Percentiles rank a stretch among this genome's conserved stretches.
phyloP scores from a whole-genome alignment of 2,113 vertebrate genomes.

The Stegastes partitus region DNA sequence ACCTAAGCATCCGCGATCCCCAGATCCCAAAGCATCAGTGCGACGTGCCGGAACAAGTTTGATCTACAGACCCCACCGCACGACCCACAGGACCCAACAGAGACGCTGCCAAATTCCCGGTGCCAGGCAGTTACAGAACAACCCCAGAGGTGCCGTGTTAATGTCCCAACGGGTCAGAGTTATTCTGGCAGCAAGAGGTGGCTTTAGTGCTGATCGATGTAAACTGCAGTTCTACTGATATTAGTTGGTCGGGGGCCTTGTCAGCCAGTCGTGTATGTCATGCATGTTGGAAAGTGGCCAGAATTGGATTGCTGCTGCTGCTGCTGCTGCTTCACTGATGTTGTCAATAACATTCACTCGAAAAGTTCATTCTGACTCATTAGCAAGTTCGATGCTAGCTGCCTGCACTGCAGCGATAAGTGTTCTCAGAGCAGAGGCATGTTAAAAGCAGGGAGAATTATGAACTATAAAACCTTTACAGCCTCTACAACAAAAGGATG shows the following conservation, averaged over 20 bases:
- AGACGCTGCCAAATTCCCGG: no score
- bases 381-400: slow-evolving; percentile 2
- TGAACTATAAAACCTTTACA: background rate
- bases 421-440: background rate
- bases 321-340: background rate
- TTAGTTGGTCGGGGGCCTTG: background rate
- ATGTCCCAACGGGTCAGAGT: no score
- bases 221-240: no score
- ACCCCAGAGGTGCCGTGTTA: no score
- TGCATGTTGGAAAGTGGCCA: slow-evolving; percentile 11
- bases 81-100: no score
- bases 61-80: no score
- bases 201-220: no score
- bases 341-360: slow-evolving; percentile 10
- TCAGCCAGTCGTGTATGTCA: background rate
- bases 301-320: slow-evolving; percentile 8
- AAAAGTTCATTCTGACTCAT: slow-evolving; percentile 31
- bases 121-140: no score
- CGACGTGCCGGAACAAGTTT: no score
- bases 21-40: no score
- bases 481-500: background rate
- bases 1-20: no score
- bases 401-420: slow-evolving; percentile 4
- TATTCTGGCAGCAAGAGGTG: no score
- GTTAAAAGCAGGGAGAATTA: background rate